Evolutionary conservation across 2,797 vertebrate species (phyloP), one percentile per base, ranked within the genome.

Genomic region (Leucoraja ocellata): DNA sequence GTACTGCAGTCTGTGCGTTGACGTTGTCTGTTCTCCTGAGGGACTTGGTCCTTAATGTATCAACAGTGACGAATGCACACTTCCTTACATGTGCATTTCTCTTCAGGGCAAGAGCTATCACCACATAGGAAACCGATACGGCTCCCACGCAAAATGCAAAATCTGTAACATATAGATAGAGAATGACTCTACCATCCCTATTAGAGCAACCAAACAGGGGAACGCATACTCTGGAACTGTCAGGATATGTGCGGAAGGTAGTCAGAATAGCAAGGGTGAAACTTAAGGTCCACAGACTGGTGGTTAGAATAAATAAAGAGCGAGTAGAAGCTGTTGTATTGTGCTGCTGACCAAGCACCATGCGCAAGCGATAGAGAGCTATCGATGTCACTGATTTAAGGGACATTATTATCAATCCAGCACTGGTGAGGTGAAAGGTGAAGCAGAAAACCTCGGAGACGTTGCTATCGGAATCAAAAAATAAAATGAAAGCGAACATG

Each of bases 371-470:
- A 94, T 99, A 98, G 94, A 99, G 95, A 4, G 99, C 99, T 0
- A 99, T 99, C 93, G 98, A 98, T 0, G 99, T 98, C 91, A 99
- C 99, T 0, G 98, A 99, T 96, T 99, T 98, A 93, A 99, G 97
- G 0, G 99, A 99, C 98, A 99, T 98, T 95, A 99, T 98, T 95
- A 99, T 97, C 96, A 99, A 99, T 93, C 98, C 98, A 0, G 98
- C 98, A 94, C 98, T 98, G 94, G 98, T 98, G 94, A 99, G 95
- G 95, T 99, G 99, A 95, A 99, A 99, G 93, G 98, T 96, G 76
- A 99, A 99, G 96, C 99, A 99, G 95, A 99, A 98, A 6, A 98
- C 96, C 61, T 97, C 97, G 0, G 98, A 98, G 11, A 99, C 96
- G 0, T 97, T 94, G 0, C 95, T 94, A 0, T 97, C 96, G 0